phyloP scores from a whole-genome alignment of 2,888 invertebrate species.

The Physocephala rufipes region DNA sequence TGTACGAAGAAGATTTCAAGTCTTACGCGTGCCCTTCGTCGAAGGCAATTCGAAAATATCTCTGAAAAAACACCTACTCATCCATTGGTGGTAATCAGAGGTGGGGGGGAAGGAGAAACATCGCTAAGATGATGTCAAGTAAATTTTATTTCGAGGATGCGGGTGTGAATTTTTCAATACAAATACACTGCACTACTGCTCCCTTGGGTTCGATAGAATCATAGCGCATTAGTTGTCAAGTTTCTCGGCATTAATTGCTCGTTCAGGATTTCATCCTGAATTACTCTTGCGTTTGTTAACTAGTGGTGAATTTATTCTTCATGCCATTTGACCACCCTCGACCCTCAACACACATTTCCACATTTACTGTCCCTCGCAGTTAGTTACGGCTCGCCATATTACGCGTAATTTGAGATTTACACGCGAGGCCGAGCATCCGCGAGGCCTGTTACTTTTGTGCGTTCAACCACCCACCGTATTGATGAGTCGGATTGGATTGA shows the following conservation, averaged over 20 bases:
- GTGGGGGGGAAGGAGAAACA: no score
- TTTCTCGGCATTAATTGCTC: constrained; percentile 20
- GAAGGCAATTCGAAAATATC: background rate
- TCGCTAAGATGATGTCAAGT: no score
- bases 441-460: constrained; percentile 3
- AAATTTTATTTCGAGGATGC: constrained; percentile 39
- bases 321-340: constrained; percentile 14
- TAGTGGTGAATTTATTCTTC: constrained; percentile 31
- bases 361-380: constrained; percentile 6
- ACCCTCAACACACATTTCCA: no score
- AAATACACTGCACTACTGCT: no score
- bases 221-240: background rate
- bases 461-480: constrained; percentile 9
- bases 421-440: background rate
- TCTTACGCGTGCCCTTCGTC: background rate
- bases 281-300: constrained; percentile 36
- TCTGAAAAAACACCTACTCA: no score
- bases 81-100: no score
- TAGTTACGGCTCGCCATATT: constrained; percentile 42
- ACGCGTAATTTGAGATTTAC: constrained; percentile 57
- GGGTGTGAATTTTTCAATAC: no score
- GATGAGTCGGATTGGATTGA: no score
- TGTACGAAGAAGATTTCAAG: background rate
- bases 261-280: constrained; percentile 23
- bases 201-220: no score